Conservation (phyloP, 2,797 vertebrate genomes). For the Mormyrus proboscirostris region DNA sequence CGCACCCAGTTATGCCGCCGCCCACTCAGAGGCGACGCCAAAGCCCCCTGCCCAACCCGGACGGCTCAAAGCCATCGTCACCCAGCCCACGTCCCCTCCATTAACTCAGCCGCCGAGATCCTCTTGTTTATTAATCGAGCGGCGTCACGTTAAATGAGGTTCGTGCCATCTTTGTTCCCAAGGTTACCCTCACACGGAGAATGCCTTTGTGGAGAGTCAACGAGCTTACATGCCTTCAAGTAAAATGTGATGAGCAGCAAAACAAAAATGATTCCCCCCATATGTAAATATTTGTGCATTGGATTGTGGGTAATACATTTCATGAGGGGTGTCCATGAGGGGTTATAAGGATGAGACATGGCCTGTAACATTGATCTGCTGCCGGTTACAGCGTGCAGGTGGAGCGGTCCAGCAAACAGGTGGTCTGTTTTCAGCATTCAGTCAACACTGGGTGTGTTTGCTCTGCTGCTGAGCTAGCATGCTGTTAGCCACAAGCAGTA, state of each 20-base stretch:
- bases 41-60: neutral
- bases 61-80: neutral
- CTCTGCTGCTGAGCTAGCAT: neutral
- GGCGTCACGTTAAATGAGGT: neutral
- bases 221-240: neutral
- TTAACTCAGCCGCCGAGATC: neutral
- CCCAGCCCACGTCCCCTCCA: neutral
- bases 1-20: neutral
- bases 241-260: neutral
- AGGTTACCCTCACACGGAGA: neutral
- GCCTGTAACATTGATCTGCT: neutral
- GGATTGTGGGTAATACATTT: neutral
- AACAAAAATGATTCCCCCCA: neutral
- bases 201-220: neutral
- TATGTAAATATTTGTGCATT: neutral
- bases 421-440: neutral
- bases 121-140: neutral
- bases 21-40: neutral
- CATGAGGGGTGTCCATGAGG: neutral
- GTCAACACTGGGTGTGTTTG: neutral
- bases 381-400: neutral
- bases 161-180: conserved; percentile 1
- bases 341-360: neutral
- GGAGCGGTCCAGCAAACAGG: neutral
- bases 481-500: neutral